Evolutionary conservation across 2,113 vertebrate species (phyloP).

Genomic region (Ranitomeya imitator): DNA sequence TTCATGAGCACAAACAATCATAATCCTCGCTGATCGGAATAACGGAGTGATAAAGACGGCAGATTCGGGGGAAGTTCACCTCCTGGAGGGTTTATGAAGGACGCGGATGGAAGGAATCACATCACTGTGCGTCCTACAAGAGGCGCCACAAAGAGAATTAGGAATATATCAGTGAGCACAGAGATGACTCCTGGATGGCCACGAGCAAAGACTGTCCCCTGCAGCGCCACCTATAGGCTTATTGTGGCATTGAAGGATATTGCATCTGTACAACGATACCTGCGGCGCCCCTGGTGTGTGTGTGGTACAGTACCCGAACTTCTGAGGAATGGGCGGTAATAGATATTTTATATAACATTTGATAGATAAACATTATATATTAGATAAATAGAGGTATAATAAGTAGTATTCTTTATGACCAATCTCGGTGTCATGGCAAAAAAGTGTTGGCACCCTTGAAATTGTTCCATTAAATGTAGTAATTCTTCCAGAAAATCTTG

Average conservation of each 20-base stretch:
- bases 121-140: not conserved
- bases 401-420: too few relatives aligned
- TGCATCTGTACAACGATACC: not conserved
- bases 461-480: too few relatives aligned
- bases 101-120: not conserved
- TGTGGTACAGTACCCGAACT: not conserved
- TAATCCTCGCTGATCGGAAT: not conserved
- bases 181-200: not conserved
- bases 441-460: too few relatives aligned
- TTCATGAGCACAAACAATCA: not conserved
- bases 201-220: not conserved
- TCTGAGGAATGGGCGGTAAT: too few relatives aligned
- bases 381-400: too few relatives aligned
- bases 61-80: slow-evolving; percentile 11
- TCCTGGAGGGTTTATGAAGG: slow-evolving; percentile 2
- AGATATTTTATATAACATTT: too few relatives aligned
- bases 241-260: not conserved
- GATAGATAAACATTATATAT: too few relatives aligned
- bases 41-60: not conserved
- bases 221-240: not conserved
- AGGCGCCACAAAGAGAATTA: slow-evolving; percentile 2
- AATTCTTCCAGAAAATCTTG: too few relatives aligned
- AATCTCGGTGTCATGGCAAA: too few relatives aligned
- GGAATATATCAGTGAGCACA: not conserved
- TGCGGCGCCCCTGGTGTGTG: not conserved